phyloP scores from a whole-genome alignment of 2,797 vertebrate species.

The Pogoniulus pusillus region DNA sequence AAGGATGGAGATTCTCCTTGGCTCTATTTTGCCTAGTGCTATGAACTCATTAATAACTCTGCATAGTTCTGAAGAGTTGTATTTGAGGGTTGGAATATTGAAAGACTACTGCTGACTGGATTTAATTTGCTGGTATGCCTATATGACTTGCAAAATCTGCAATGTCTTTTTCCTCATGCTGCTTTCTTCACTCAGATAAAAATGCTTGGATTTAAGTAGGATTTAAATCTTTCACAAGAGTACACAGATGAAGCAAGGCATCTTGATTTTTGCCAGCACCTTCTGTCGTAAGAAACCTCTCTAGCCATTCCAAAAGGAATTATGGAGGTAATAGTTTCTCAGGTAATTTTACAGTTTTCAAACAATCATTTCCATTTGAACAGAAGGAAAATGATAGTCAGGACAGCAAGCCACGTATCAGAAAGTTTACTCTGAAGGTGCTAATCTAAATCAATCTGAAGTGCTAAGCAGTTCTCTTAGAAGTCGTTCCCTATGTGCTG shows the following conservation, averaged over 20 bases:
- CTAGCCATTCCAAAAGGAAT: neutral
- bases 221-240: conserved; percentile 3
- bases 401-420: neutral
- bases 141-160: neutral
- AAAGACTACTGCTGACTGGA: neutral
- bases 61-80: neutral
- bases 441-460: conserved; percentile 2
- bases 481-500: conserved; percentile 27
- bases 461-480: conserved; percentile 16
- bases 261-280: neutral
- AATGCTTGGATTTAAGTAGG: neutral
- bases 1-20: too few relatives aligned
- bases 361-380: neutral
- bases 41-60: neutral
- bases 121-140: neutral
- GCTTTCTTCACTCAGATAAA: neutral
- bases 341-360: neutral
- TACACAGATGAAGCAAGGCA: neutral
- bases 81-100: neutral
- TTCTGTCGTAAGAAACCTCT: neutral
- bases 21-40: too few relatives aligned
- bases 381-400: neutral
- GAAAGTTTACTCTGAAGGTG: neutral
- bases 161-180: neutral
- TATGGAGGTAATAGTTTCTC: neutral